phyloP scores from a whole-genome alignment of 2,797 vertebrate species.

The Lemur catta region DNA sequence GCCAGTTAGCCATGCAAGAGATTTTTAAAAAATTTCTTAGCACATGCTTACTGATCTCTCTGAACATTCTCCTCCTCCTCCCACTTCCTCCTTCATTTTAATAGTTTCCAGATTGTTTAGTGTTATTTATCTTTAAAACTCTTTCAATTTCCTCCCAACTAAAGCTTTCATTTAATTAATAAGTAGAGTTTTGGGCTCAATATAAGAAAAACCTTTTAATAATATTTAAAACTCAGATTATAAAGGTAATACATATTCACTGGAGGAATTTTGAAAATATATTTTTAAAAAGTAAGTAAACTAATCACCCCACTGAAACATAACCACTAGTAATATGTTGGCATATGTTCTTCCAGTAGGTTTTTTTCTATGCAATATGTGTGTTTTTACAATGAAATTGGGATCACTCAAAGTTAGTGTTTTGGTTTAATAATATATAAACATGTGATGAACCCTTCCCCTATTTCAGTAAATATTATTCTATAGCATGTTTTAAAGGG shows the following conservation, averaged over 20 bases:
- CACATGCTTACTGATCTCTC: neutral
- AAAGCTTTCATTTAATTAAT: slow-evolving; percentile 3
- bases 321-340: neutral
- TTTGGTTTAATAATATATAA: neutral
- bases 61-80: neutral
- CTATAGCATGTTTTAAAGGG: neutral
- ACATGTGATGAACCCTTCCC: neutral
- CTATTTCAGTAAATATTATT: slow-evolving; percentile 2
- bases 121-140: slow-evolving; percentile 24
- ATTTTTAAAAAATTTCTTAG: neutral
- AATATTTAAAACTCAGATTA: neutral
- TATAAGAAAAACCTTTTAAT: neutral
- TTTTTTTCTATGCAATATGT: neutral
- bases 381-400: neutral
- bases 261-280: neutral
- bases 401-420: neutral
- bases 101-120: neutral
- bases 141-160: neutral
- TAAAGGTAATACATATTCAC: neutral
- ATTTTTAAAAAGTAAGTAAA: neutral
- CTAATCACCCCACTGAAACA: neutral
- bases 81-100: neutral
- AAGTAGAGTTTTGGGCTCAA: neutral
- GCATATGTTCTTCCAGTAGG: neutral
- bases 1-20: neutral